Evolutionary conservation across 2,888 invertebrate species (phyloP).

Genomic region (Drosophila siamana): DNA sequence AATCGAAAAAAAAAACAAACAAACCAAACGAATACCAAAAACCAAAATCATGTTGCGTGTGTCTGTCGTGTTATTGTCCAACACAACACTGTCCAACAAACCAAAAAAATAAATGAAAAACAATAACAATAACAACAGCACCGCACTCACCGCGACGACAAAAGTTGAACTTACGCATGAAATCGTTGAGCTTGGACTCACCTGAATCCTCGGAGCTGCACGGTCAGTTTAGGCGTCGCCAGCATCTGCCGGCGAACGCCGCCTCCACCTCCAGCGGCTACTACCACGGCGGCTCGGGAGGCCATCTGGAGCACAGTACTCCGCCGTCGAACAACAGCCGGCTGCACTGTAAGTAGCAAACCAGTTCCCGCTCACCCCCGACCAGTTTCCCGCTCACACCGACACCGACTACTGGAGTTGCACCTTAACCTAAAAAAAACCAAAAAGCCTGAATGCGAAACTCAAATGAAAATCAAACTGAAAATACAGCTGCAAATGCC

Average conservation of each 20-base stretch:
- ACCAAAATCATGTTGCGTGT: conserved; percentile 50
- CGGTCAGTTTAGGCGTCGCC: conserved; percentile 90
- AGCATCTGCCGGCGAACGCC: conserved; percentile 87
- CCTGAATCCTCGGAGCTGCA: conserved; percentile 95
- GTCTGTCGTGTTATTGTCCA: conserved; percentile 55
- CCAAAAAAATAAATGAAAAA: conserved; percentile 25
- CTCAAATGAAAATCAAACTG: neutral
- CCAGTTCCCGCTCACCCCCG: conserved; percentile 34
- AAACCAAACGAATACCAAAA: neutral
- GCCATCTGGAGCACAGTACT: conserved; percentile 85
- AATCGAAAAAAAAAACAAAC: conserved; percentile 28
- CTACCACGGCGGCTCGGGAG: conserved; percentile 85
- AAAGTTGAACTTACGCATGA: conserved; percentile 98
- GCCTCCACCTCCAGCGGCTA: conserved; percentile 84
- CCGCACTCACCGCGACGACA: conserved; percentile 98
- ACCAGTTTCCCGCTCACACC: conserved; percentile 27
- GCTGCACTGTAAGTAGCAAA: conserved; percentile 87
- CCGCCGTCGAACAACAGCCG: conserved; percentile 87
- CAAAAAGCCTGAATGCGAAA: neutral
- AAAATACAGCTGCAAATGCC: neutral
- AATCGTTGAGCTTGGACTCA: conserved; percentile 98
- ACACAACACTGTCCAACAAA: conserved; percentile 35
- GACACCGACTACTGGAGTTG: conserved; percentile 40
- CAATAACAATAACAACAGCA: conserved; percentile 87
- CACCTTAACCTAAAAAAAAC: conserved; percentile 35